Conservation (phyloP, 2,797 vertebrate genomes). For the Aulostomus chinensis region DNA sequence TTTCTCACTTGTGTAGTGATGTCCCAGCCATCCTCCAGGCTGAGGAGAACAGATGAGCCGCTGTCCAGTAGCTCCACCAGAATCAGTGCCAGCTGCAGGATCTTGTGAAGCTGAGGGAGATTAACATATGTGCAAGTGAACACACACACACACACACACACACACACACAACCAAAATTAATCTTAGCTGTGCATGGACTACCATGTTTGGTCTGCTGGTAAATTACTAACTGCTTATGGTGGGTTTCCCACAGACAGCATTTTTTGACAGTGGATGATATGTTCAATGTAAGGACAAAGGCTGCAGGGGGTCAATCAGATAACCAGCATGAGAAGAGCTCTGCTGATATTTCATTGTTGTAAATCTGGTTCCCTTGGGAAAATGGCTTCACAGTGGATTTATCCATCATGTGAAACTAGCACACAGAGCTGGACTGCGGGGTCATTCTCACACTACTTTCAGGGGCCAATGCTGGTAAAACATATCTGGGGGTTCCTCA, state of each 20-base stretch:
- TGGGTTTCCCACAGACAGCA: slow-evolving; percentile 61
- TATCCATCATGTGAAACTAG: slow-evolving; percentile 56
- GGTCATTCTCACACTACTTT: slow-evolving; percentile 45
- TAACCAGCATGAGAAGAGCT: slow-evolving; percentile 50
- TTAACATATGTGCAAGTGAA: slow-evolving; percentile 48
- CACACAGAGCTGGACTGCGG: slow-evolving; percentile 32
- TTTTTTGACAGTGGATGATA: slow-evolving; percentile 34
- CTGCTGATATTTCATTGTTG: slow-evolving; percentile 47
- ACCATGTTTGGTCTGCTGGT: slow-evolving; percentile 36
- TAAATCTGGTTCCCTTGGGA: slow-evolving; percentile 60
- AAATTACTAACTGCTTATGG: slow-evolving; percentile 32
- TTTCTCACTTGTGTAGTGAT: slow-evolving; percentile 92
- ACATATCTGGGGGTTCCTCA: slow-evolving; percentile 54
- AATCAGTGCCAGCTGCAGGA: slow-evolving; percentile 90
- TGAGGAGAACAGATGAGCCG: slow-evolving; percentile 94
- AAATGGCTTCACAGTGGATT: slow-evolving; percentile 54
- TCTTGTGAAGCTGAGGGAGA: slow-evolving; percentile 89
- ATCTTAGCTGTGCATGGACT: slow-evolving; percentile 39
- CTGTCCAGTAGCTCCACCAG: slow-evolving; percentile 93
- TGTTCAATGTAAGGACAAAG: slow-evolving; percentile 41
- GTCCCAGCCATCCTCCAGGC: slow-evolving; percentile 99
- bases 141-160: slow-evolving; percentile 15
- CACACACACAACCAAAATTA: slow-evolving; percentile 18
- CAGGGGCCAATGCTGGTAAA: background rate
- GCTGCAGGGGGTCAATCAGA: slow-evolving; percentile 49